A percentile compares a stretch with the other conserved stretches of the same genome.
Evolutionary conservation across 2,113 vertebrate species (phyloP).

Genomic region (Struthidea cinerea): DNA sequence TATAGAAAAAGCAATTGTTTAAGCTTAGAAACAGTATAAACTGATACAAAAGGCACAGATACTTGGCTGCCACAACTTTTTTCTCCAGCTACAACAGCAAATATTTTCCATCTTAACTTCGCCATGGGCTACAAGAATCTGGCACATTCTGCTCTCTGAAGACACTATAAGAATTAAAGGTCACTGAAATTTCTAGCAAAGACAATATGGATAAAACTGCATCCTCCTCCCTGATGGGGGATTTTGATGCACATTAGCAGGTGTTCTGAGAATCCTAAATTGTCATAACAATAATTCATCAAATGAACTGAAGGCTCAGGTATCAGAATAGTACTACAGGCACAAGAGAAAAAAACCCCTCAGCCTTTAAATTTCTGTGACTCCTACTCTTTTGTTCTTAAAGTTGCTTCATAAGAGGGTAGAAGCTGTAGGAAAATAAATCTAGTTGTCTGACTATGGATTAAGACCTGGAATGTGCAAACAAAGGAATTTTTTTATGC

Average conservation of each 20-base stretch:
- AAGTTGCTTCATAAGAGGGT: background rate
- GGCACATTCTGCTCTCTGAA: background rate
- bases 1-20: background rate
- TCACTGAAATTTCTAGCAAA: background rate
- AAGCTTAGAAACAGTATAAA: background rate
- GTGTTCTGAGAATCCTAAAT: background rate
- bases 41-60: background rate
- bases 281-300: slow-evolving; percentile 9
- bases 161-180: background rate
- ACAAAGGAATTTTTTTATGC: background rate
- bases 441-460: background rate
- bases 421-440: background rate
- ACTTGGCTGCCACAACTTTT: background rate
- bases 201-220: background rate
- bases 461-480: background rate
- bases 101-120: background rate
- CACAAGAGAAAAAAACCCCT: background rate
- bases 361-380: background rate
- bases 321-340: background rate
- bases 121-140: background rate
- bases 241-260: background rate
- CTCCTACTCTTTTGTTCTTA: background rate
- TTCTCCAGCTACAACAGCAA: background rate
- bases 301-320: background rate
- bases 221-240: background rate